phyloP scores from a whole-genome alignment of 92 coral and sea anemone species.

The Paragorgia papillata region DNA sequence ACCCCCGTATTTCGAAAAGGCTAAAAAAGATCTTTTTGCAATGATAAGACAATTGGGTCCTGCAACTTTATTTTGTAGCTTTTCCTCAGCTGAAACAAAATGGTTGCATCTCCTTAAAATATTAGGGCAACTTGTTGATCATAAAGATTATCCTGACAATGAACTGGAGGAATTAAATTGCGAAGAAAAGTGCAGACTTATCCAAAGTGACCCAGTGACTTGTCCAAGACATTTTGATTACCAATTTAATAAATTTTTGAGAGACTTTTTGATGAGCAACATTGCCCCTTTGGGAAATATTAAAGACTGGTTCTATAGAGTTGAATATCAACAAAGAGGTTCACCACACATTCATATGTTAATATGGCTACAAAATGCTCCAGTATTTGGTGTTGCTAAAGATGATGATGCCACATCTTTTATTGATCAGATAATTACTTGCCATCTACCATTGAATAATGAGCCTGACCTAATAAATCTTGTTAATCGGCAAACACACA shows the following conservation, averaged over 20 bases:
- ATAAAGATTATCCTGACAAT: conserved; percentile 24
- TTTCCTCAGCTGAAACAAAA: conserved; percentile 55
- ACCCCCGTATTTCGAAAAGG: conserved; percentile 62
- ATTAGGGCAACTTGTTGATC: conserved; percentile 52
- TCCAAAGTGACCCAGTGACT: conserved; percentile 56
- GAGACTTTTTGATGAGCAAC: conserved; percentile 45
- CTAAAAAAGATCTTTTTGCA: conserved; percentile 65
- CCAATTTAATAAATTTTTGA: too few relatives aligned
- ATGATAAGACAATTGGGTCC: conserved; percentile 68
- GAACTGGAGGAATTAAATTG: conserved; percentile 60
- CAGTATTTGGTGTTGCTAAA: conserved; percentile 44
- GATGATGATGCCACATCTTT: neutral
- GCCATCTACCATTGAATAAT: conserved; percentile 12
- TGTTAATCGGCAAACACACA: conserved; percentile 22
- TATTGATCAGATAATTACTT: conserved; percentile 44
- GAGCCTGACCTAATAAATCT: conserved; percentile 13
- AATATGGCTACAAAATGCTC: conserved; percentile 58
- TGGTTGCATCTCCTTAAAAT: conserved; percentile 49
- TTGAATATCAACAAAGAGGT: conserved; percentile 50
- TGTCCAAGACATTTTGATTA: conserved; percentile 44
- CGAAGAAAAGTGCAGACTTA: conserved; percentile 62
- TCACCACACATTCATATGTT: conserved; percentile 65
- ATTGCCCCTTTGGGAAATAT: conserved; percentile 52
- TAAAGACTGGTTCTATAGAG: conserved; percentile 50
- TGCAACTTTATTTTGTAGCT: conserved; percentile 65